A percentile compares a stretch with the other conserved stretches of the same genome.
Conservation (phyloP, 2,113 vertebrate genomes). For the Petrocephalus microphthalmus region DNA sequence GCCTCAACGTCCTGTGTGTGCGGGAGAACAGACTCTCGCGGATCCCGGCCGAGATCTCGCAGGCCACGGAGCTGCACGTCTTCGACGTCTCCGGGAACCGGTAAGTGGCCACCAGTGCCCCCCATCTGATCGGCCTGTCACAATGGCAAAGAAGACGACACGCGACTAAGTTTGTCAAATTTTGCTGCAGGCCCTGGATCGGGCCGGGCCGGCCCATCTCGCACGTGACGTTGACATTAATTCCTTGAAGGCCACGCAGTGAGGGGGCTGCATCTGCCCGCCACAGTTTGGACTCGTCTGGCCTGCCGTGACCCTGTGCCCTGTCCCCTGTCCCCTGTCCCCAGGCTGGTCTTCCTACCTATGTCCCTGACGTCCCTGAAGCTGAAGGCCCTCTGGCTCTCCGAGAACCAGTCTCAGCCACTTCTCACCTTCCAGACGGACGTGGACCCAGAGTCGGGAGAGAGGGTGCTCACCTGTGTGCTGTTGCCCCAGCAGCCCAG, state of each 20-base stretch:
- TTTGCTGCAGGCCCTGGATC: neutral
- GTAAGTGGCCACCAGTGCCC: constrained; percentile 46
- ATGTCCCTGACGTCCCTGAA: constrained; percentile 81
- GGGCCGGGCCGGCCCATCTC: neutral
- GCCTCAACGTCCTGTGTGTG: constrained; percentile 88
- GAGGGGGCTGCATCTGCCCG: neutral
- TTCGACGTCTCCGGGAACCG: constrained; percentile 93
- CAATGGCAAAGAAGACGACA: neutral
- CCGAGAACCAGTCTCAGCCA: constrained; percentile 96
- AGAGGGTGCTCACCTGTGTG: constrained; percentile 94
- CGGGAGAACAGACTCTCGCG: constrained; percentile 82
- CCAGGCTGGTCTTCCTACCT: constrained; percentile 78
- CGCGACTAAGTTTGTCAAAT: neutral
- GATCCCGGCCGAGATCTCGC: constrained; percentile 86
- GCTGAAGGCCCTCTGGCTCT: constrained; percentile 93
- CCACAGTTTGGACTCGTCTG: neutral
- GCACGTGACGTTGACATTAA: neutral
- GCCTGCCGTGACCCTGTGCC: neutral
- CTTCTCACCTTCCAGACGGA: constrained; percentile 95
- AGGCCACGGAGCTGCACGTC: constrained; percentile 88
- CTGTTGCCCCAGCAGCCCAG: constrained; percentile 87
- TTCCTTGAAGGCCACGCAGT: neutral
- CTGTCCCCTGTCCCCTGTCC: constrained; percentile 30
- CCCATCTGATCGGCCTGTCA: neutral
- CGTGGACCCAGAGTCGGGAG: constrained; percentile 72